phyloP scores from a whole-genome alignment of 2,797 vertebrate species.

The Distichodus sexfasciatus region DNA sequence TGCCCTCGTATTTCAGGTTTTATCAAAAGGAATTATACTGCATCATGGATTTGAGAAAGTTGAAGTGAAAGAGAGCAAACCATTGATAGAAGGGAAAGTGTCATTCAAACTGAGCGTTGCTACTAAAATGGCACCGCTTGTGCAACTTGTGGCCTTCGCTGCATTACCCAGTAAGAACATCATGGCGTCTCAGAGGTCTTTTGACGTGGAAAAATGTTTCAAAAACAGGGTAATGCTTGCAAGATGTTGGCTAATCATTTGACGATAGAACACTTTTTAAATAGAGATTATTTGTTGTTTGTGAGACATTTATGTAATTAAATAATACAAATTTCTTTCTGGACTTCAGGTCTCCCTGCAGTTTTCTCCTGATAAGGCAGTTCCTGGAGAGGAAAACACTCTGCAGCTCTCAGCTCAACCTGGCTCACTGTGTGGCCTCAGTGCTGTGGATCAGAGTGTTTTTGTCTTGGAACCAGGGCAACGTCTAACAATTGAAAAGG shows the following conservation, averaged over 20 bases:
- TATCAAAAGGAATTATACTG: slow-evolving; percentile 35
- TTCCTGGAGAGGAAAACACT: slow-evolving; percentile 69
- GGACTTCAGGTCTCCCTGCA: slow-evolving; percentile 72
- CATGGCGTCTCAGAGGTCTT: slow-evolving; percentile 55
- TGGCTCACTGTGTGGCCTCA: slow-evolving; percentile 62
- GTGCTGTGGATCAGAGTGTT: slow-evolving; percentile 81
- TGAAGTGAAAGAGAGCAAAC: slow-evolving; percentile 35
- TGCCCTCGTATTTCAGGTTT: slow-evolving; percentile 24
- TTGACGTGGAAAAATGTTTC: slow-evolving; percentile 67
- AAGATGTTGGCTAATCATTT: not conserved
- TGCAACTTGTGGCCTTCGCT: slow-evolving; percentile 43
- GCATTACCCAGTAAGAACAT: slow-evolving; percentile 56
- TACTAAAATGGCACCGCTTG: slow-evolving; percentile 57
- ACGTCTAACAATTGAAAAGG: not conserved
- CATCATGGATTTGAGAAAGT: slow-evolving; percentile 31
- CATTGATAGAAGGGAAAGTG: slow-evolving; percentile 50
- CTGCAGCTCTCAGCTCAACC: slow-evolving; percentile 60
- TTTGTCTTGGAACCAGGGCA: slow-evolving; percentile 72
- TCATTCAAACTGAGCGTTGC: slow-evolving; percentile 29
- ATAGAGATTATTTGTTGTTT: too few species aligned
- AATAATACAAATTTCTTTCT: slow-evolving; percentile 11
- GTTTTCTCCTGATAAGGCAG: slow-evolving; percentile 65
- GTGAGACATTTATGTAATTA: slow-evolving; percentile 42
- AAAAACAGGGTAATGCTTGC: slow-evolving; percentile 55
- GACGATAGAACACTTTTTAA: too few species aligned